Evolutionary conservation across 2,113 vertebrate genomes (phyloP).

Genomic region (Pseudopipra pipra): DNA sequence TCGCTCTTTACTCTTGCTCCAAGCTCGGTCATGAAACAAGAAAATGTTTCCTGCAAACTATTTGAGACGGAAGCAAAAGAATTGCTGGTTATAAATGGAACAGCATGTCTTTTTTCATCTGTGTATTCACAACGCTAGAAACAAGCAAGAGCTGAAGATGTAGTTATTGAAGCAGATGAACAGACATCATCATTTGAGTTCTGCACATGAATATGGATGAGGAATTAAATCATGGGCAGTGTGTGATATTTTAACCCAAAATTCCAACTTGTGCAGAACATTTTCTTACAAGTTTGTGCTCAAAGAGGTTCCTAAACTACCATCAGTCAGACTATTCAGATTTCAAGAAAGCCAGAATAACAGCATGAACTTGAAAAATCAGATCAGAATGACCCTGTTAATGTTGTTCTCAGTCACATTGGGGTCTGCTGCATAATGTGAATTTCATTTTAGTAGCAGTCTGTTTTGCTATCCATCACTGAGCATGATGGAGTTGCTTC

Average conservation of each 20-base stretch:
- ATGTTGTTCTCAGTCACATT: neutral
- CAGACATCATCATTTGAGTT: neutral
- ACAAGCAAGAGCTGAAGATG: conserved; percentile 7
- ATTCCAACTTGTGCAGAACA: neutral
- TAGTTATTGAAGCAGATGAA: conserved; percentile 14
- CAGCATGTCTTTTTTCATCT: conserved; percentile 11
- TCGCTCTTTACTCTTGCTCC: neutral
- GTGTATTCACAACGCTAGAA: neutral
- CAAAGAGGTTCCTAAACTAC: neutral
- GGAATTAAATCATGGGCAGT: neutral
- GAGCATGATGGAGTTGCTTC: neutral
- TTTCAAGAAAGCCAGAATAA: conserved; percentile 4
- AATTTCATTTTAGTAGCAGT: neutral
- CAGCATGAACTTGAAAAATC: neutral
- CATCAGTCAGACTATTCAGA: neutral
- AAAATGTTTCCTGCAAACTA: neutral
- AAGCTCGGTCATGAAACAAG: neutral
- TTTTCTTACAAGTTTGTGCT: neutral
- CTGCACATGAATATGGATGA: conserved; percentile 36
- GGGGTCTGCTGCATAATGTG: neutral
- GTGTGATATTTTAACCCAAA: conserved; percentile 11
- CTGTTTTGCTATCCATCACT: neutral
- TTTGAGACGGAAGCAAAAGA: neutral
- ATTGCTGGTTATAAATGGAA: conserved; percentile 16
- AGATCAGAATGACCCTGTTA: neutral